phyloP scores from a whole-genome alignment of 1,140 invertebrate genomes.

The Drosophila sechellia region DNA sequence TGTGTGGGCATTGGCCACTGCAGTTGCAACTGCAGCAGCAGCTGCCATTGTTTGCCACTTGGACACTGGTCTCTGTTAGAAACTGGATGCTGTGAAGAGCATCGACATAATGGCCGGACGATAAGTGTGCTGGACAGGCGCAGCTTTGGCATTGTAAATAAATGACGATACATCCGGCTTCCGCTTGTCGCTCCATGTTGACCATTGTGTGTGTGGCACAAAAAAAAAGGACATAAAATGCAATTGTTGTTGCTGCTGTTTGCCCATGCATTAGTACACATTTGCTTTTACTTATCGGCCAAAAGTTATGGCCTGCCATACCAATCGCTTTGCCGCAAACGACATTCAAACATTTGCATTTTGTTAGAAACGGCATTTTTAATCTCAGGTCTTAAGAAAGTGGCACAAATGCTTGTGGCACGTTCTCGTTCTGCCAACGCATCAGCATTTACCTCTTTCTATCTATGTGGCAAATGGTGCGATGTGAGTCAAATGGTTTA shows the following conservation, averaged over 20 bases:
- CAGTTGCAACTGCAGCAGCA: conserved; percentile 17
- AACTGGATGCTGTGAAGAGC: conserved; percentile 29
- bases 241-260: conserved; percentile 26
- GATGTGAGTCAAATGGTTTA: conserved; percentile 43
- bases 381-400: conserved; percentile 28
- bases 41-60: conserved; percentile 42
- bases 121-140: conserved; percentile 50
- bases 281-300: conserved; percentile 23
- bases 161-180: conserved; percentile 58
- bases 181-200: conserved; percentile 23
- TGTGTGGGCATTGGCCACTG: conserved; percentile 2
- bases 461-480: conserved; percentile 19
- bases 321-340: conserved; percentile 19
- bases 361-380: not conserved
- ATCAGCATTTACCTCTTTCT: conserved; percentile 29
- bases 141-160: conserved; percentile 55
- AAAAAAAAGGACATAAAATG: conserved; percentile 21
- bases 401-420: conserved; percentile 33
- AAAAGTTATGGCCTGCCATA: conserved; percentile 29
- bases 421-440: conserved; percentile 29
- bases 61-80: not conserved
- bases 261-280: conserved; percentile 21
- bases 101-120: conserved; percentile 44
- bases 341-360: conserved; percentile 31
- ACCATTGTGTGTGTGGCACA: conserved; percentile 9